A percentile compares a stretch with the other conserved stretches of the same genome.
Evolutionary conservation across 2,797 vertebrate genomes (phyloP).

Genomic region (Onychomys torridus): DNA sequence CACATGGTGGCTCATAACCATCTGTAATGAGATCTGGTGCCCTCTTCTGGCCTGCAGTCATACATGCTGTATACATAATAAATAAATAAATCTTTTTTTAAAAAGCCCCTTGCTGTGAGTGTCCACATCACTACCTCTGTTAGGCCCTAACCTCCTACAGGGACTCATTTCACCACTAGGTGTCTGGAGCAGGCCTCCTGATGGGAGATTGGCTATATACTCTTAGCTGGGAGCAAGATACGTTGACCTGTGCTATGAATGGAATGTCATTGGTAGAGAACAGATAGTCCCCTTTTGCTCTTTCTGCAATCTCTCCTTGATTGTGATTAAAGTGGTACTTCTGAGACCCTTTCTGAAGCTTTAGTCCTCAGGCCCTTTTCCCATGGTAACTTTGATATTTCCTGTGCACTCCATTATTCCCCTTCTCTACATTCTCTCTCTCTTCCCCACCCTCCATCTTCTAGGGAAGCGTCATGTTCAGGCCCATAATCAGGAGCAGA

Average conservation of each 20-base stretch:
- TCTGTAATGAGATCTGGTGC: too few relatives aligned
- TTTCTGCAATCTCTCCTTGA: constrained; percentile 5
- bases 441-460: constrained; percentile 27
- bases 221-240: not conserved
- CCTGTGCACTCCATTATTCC: not conserved
- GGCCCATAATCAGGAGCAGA: constrained; percentile 20
- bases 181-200: not conserved
- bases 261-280: constrained; percentile 12
- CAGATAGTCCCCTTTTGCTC: constrained; percentile 21
- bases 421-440: not conserved
- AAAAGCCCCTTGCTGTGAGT: not conserved
- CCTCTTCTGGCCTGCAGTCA: too few relatives aligned
- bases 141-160: not conserved
- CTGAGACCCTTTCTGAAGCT: not conserved
- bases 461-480: constrained; percentile 20
- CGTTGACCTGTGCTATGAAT: constrained; percentile 36
- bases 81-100: too few relatives aligned
- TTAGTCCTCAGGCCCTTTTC: not conserved
- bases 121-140: not conserved
- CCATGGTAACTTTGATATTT: not conserved
- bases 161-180: not conserved
- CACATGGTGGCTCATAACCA: too few relatives aligned
- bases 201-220: not conserved
- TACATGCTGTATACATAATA: too few relatives aligned
- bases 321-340: constrained; percentile 26